A percentile compares a stretch with the other conserved stretches of the same genome.
Conservation (phyloP, 2,797 vertebrate species). For the Cyclopterus lumpus region DNA sequence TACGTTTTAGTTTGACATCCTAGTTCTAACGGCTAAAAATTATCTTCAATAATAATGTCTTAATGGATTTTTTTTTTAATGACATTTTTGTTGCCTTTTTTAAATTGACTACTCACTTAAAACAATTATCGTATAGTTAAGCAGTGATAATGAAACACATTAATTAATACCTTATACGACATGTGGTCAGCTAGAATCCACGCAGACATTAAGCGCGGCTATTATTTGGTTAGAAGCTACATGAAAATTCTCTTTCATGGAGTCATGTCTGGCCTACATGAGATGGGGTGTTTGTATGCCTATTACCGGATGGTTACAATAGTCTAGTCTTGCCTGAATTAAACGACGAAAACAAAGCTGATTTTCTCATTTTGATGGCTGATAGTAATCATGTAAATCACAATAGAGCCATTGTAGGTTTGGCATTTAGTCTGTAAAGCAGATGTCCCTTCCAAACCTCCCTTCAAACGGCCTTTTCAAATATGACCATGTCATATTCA, state of each 20-base stretch:
- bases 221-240: not conserved
- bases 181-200: constrained; percentile 4
- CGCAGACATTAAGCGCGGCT: constrained; percentile 1
- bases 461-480: not conserved
- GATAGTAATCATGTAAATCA: not conserved
- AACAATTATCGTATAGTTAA: not conserved
- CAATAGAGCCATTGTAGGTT: not conserved
- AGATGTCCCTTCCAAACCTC: not conserved
- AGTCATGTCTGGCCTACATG: not conserved
- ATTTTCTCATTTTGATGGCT: not conserved
- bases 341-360: not conserved
- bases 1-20: constrained; percentile 24
- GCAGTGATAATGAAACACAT: not conserved
- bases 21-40: constrained; percentile 17
- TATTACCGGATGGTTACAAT: not conserved
- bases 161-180: not conserved
- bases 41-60: not conserved
- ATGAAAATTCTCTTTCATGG: not conserved
- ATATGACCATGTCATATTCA: not conserved
- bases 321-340: not conserved
- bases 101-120: not conserved
- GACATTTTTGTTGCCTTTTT: not conserved
- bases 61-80: not conserved
- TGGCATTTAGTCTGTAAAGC: not conserved
- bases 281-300: not conserved